Conservation (phyloP, 2,113 vertebrate species). For the Caretta caretta region DNA sequence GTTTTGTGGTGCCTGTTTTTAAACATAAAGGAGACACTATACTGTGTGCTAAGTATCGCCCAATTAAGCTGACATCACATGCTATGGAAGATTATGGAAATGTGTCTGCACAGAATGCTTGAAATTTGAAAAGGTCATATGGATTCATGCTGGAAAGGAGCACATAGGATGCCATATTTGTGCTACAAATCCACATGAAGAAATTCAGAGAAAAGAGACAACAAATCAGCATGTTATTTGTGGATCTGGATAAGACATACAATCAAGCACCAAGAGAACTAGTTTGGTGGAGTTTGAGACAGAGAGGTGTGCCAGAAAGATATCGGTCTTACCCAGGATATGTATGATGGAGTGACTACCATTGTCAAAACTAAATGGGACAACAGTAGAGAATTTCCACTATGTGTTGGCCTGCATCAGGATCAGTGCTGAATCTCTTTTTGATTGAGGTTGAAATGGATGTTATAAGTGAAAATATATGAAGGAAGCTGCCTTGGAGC, state of each 20-base stretch:
- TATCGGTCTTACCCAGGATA: not conserved
- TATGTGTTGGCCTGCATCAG: too few relatives aligned
- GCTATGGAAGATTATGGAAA: not conserved
- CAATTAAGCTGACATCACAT: not conserved
- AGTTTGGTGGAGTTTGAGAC: not conserved
- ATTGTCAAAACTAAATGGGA: not conserved
- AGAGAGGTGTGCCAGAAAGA: not conserved
- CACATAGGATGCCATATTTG: not conserved
- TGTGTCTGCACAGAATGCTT: not conserved
- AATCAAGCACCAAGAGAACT: not conserved
- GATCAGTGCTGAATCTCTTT: too few relatives aligned
- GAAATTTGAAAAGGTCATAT: not conserved
- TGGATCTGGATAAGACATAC: not conserved
- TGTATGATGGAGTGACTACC: not conserved
- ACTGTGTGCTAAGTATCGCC: not conserved
- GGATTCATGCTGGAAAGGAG: not conserved
- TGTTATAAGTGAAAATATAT: too few relatives aligned
- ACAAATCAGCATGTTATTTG: not conserved
- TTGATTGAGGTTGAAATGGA: too few relatives aligned
- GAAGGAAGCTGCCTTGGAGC: too few relatives aligned
- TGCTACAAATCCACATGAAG: not conserved
- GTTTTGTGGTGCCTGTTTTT: not conserved
- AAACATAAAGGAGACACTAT: not conserved
- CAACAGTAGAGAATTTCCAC: too few relatives aligned
- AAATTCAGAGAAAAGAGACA: not conserved